Evolutionary conservation across 2,888 invertebrate species (phyloP), one percentile per base, ranked within the genome.

Genomic region (Gibbula magus): DNA sequence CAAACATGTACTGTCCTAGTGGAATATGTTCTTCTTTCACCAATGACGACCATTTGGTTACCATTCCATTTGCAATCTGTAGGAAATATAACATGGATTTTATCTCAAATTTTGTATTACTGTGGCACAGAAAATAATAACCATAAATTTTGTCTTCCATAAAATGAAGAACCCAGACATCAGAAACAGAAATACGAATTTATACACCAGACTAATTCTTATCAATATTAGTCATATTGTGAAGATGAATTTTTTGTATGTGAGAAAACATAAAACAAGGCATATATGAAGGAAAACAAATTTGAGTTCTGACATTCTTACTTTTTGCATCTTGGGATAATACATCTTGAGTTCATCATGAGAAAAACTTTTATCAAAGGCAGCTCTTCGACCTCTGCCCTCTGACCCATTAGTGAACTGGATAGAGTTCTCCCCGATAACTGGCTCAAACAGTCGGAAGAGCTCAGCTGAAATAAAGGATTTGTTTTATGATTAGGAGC

Each of bases 1-100:
- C 87, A 39, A 85, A 84, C 91, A 91, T 91, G 83, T 91, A 87
- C 82, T 91, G 86, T 22, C 83, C 80, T 5, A 93, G 78, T 0
- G 92, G 90, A 39, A 93, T 86, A 79, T 93, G 93, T 45, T 93
- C 89, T 7, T 92, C 91, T n/a, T 85, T 84, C 4, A 88, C 83
- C 25, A 90, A 66, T 0, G 81, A 81, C 4, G 82, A 77, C 92
- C 91, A 91, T 79, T 91, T 92, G 66, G 86, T 85, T 0, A 79
- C 85, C 54, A 92, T 56, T 29, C 90, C 89, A 56, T 87, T 83
- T 29, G 90, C 85, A 51, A 90, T 77, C 93, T 92, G 77, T 39
- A 79, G 80, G 75, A 3, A 51, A 66, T 76, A 75, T 2, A 67
- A 0, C n/a, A 35, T 53, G 29, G 32, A 39, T 20, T 25, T 5